Evolutionary conservation across 2,888 invertebrate species (phyloP), one percentile per base, ranked within the genome.

Genomic region (Cephus runcator): DNA sequence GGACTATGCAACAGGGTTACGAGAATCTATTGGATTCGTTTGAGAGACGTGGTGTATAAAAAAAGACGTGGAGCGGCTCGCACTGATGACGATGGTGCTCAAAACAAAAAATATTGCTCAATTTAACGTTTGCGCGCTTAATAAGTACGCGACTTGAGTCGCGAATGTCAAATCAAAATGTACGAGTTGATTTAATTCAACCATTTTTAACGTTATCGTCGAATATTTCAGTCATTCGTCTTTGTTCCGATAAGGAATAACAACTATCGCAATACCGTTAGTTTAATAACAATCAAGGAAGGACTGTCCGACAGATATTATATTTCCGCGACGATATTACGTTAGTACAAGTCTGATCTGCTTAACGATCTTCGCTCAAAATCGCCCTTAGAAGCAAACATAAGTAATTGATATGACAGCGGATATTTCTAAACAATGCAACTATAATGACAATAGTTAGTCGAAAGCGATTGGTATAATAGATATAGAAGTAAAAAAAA

Each of bases 81-180:
- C 74, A 73, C 71, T 75, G 30, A 69, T 33, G 75, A 76, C 73
- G 40, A 69, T 75, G 80, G 82, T 84, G 83, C 83, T 84, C 82
- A 82, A 82, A 78, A 56, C 23, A 56, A 56, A 9, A 23, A 79
- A 81, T 76, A 76, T 84, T 84, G 83, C 83, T 84, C 83, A 84
- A 84, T 79, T 69, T 80, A 56, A 83, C 75, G 34, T 73, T 76
- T 81, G 81, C 79, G 77, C 35, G 40, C 78, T 75, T 56, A 73
- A 71, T 76, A 73, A 79, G 73, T 78, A 23, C 23, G 56, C 56
- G 56, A 56, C 56, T 23, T 56, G 23, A 23, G 56, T 73, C 34
- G 30, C 11, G 56, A 76, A 69, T 35, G 34, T n/a, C 76, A 23
- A 56, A 34, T 69, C 30, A 34, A 34, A 34, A 75, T 75, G 33